Evolutionary conservation across 1,140 invertebrate species (phyloP), one percentile per base, ranked within the genome.

Genomic region (Pomacea maculata): DNA sequence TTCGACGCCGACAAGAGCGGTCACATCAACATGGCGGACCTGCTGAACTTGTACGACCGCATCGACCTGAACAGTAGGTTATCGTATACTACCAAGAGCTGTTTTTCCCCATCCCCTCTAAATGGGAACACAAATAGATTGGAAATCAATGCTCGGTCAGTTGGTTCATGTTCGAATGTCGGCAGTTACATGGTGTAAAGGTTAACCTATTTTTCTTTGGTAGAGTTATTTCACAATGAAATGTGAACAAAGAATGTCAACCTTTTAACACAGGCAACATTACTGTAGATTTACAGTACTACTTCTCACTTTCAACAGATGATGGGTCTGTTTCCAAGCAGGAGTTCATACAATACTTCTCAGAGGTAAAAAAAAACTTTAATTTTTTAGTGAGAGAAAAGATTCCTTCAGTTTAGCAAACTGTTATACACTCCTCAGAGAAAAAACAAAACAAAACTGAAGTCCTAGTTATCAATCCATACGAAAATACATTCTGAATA

Each of bases 11-110:
- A 82, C 81, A 45, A 80, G 25, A 79, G 61, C 57, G 73, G 73
- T 21, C 71, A 79, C 67, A 65, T 82, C 17, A 73, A 71, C 21
- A 70, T 78, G 19, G 57, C 54, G 25, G 81, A 82, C 73, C n/a
- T 82, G 65, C 65, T 70, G 19, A 67, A 57, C 10, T n/a, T 82
- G 5, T 79, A 82, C 78, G 19, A 54, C 55, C 52, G 78, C 14
- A 82, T 82, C 67, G 81, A 82, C 65, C 72, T 79, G 0, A 78
- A 76, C 74, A 80, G 81, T 82, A 72, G 54, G 76, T 78, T 52
- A 6, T 6, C 34, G 34, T 1, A 1, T 45, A 45, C 19, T 0
- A n/a, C 19, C 64, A 54, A 0, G n/a, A 55, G 1, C 19, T 55
- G 29, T 55, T 2, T 21, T 57, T 21, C 25, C 5, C 5, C 5